Evolutionary conservation across 2,113 vertebrate genomes (phyloP), one percentile per base, ranked within the genome.

Genomic region (Cheirogaleus medius): DNA sequence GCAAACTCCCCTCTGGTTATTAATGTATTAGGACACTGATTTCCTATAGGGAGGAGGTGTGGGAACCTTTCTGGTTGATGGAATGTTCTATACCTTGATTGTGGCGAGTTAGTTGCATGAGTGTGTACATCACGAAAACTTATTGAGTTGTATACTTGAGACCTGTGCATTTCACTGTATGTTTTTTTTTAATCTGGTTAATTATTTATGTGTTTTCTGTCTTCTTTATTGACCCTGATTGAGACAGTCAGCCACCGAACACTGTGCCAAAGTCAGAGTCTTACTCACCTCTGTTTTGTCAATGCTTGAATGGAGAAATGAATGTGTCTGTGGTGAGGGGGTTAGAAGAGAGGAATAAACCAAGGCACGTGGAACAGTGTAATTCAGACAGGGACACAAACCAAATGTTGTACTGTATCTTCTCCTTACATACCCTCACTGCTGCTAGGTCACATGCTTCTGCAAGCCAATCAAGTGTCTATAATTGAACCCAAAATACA

Each of bases 161-260:
- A 17, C 1, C 2, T 60, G 1, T 60, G n/a, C 5, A 71, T 77
- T 71, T 63, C 9, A 52, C 11, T 81, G 27, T 5, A 34, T 20
- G 27, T 42, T 74, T 87, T 71, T 11, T 42, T 27, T 23, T 18
- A 89, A 56, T 52, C 6, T n/a, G 9, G 49, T 86, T 89, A 60
- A n/a, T 18, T 2, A 81, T 71, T 80, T 29, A 1, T 49, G 27
- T 76, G 20, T 15, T 82, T 69, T 11, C 42, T 87, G 3, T 49
- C 68, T 91, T 39, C 3, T 56, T 32, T 47, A n/a, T 44, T 87
- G 37, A 77, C 60, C 3, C 17, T 81, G 78, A 85, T 18, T 37
- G 7, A 52, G 1, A 10, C 11, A 15, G 9, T 74, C 6, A 25
- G 23, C 3, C 34, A 42, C 34, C 0, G 1, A 10, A 17, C 34